Conservation (phyloP, 1,140 invertebrate genomes). For the Drosophila watanabei region DNA sequence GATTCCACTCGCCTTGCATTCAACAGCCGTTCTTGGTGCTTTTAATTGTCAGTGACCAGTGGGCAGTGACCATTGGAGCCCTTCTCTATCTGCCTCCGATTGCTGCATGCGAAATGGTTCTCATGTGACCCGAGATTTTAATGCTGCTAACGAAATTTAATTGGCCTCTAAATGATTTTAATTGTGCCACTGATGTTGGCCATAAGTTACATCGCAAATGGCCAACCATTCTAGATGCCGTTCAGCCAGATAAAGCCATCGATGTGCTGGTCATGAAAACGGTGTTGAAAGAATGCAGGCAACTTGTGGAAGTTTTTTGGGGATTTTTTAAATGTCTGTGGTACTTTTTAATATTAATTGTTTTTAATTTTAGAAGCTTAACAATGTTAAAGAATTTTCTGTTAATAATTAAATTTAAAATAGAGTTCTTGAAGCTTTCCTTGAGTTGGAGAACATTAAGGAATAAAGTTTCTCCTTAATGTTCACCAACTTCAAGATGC, state of each 20-base stretch:
- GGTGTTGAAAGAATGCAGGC: slow-evolving; percentile 1
- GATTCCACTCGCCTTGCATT: slow-evolving; percentile 38
- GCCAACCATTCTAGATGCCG: slow-evolving; percentile 57
- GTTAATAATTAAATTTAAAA: background rate
- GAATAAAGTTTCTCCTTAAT: too few species aligned
- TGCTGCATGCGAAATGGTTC: slow-evolving; percentile 72
- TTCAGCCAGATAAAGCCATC: slow-evolving; percentile 30
- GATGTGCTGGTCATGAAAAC: slow-evolving; percentile 26
- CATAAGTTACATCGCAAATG: slow-evolving; percentile 76
- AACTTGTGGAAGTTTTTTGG: background rate
- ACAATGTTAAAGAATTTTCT: background rate
- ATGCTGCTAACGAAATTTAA: slow-evolving; percentile 84
- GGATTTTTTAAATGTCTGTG: background rate
- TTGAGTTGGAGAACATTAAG: background rate
- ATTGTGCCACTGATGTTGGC: slow-evolving; percentile 80
- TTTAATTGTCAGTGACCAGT: slow-evolving; percentile 67
- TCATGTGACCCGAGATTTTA: slow-evolving; percentile 79
- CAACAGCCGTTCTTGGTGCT: slow-evolving; percentile 76
- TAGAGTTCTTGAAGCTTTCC: too few species aligned
- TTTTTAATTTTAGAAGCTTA: too few species aligned
- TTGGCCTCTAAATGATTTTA: slow-evolving; percentile 84
- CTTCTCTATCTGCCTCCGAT: slow-evolving; percentile 7
- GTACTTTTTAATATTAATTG: background rate
- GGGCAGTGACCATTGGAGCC: background rate
- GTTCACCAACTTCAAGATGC: too few species aligned